These are phyloP conservation scores for human DNA, from an alignment of 2,113 vertebrate genomes.

Conservation along the genomic window DNA sequence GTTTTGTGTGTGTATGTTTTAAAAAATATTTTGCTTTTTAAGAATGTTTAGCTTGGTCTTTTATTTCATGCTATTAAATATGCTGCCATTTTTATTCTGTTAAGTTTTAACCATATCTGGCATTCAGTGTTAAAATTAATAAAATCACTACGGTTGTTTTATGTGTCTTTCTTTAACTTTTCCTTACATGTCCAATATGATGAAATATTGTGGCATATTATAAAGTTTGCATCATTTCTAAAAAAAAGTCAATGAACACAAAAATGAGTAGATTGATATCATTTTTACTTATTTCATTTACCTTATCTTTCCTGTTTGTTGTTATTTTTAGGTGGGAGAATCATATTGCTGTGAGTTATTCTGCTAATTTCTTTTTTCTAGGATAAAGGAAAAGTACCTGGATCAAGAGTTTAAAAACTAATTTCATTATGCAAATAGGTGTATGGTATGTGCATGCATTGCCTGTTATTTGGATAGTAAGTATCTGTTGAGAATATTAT, in stretches of 20 bases:
- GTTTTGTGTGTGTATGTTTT: neutral
- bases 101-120: neutral
- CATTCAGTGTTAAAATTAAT: neutral
- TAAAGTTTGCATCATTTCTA: neutral
- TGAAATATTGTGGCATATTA: neutral
- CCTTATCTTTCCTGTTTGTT: neutral
- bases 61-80: neutral
- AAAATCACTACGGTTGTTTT: neutral
- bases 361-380: neutral
- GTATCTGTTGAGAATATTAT: slow-evolving; percentile 38
- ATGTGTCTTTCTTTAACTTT: neutral
- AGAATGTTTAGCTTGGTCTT: neutral
- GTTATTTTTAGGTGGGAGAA: neutral
- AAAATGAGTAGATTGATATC: neutral
- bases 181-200: neutral
- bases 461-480: slow-evolving; percentile 47
- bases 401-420: slow-evolving; percentile 64
- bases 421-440: slow-evolving; percentile 72
- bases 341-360: slow-evolving; percentile 48
- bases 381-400: slow-evolving; percentile 14
- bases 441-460: slow-evolving; percentile 3
- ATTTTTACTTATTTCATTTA: neutral
- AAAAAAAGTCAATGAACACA: neutral
- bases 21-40: neutral
- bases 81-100: neutral